Percentiles rank a stretch among this genome's conserved stretches.
Conservation (phyloP, 2,797 vertebrate genomes). For the Bryconaethiops microstoma region DNA sequence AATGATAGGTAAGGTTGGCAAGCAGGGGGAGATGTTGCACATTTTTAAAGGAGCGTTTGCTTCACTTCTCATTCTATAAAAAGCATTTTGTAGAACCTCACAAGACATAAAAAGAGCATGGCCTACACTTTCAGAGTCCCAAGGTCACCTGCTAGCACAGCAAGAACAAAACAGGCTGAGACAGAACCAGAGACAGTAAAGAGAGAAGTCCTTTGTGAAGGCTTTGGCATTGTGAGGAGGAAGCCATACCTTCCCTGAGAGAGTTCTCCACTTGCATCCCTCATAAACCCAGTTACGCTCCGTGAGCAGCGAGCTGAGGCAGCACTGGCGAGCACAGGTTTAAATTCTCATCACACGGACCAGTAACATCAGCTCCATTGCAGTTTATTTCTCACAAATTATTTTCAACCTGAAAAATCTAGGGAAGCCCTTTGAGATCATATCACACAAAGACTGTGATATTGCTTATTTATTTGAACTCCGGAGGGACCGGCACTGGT, state of each 20-base stretch:
- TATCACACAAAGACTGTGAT: conserved; percentile 26
- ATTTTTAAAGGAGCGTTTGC: background rate
- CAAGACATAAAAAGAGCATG: conserved; percentile 14
- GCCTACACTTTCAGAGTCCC: background rate
- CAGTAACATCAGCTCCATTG: conserved; percentile 38
- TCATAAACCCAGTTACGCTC: conserved; percentile 52
- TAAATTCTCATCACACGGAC: conserved; percentile 56
- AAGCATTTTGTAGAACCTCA: background rate
- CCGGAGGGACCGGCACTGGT: background rate
- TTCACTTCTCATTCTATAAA: background rate
- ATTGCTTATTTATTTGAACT: conserved; percentile 19
- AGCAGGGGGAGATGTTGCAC: background rate
- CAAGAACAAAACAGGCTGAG: conserved; percentile 21
- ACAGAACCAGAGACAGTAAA: conserved; percentile 20
- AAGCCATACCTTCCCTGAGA: conserved; percentile 40
- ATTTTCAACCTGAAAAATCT: conserved; percentile 39
- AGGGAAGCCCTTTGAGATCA: conserved; percentile 28
- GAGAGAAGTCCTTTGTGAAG: conserved; percentile 21
- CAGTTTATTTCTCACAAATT: conserved; percentile 50
- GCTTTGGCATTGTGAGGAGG: conserved; percentile 15
- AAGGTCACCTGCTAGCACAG: conserved; percentile 38
- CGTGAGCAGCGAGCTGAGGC: conserved; percentile 49
- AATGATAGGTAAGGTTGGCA: background rate
- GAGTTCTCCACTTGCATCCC: conserved; percentile 25
- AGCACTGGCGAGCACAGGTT: conserved; percentile 54